A percentile compares a stretch with the other conserved stretches of the same genome.
Evolutionary conservation across 2,888 invertebrate species (phyloP).

Genomic region (Platerodrilus igneus): DNA sequence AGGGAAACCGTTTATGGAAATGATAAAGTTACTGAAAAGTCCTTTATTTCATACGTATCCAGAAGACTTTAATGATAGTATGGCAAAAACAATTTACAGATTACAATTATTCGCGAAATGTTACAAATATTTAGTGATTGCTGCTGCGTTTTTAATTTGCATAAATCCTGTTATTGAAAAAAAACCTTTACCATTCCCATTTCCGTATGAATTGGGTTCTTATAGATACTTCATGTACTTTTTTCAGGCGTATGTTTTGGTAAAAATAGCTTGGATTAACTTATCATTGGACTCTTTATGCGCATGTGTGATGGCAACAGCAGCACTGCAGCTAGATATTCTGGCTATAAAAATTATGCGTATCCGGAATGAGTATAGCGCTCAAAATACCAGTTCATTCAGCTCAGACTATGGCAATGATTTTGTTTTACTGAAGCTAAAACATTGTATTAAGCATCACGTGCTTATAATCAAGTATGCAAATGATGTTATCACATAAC

Average conservation of each 20-base stretch:
- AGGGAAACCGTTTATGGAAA: constrained; percentile 7
- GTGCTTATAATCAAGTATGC: constrained; percentile 13
- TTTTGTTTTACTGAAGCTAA: constrained; percentile 4
- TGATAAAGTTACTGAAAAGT: constrained; percentile 12
- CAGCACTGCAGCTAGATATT: constrained; percentile 16
- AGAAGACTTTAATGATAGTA: constrained; percentile 13
- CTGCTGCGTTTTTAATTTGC: constrained; percentile 8
- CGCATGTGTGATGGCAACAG: constrained; percentile 15
- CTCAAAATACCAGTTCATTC: no score
- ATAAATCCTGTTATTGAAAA: constrained; percentile 15
- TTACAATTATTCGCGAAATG: constrained; percentile 12
- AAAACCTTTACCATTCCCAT: constrained; percentile 20
- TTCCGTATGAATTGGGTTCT: constrained; percentile 19
- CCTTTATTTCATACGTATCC: constrained; percentile 16
- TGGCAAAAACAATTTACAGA: constrained; percentile 12
- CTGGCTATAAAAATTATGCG: constrained; percentile 9
- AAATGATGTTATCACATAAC: background rate
- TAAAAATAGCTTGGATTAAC: constrained; percentile 20
- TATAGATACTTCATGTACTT: constrained; percentile 15
- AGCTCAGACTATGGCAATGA: no score
- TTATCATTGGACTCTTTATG: constrained; percentile 16
- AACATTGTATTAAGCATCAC: constrained; percentile 18
- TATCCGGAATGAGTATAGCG: no score
- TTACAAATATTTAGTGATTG: constrained; percentile 9
- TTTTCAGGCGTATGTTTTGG: constrained; percentile 12